These are phyloP conservation scores for Heliothis virescens DNA, from an alignment of 1,140 invertebrate genomes.

Conservation along the genomic window DNA sequence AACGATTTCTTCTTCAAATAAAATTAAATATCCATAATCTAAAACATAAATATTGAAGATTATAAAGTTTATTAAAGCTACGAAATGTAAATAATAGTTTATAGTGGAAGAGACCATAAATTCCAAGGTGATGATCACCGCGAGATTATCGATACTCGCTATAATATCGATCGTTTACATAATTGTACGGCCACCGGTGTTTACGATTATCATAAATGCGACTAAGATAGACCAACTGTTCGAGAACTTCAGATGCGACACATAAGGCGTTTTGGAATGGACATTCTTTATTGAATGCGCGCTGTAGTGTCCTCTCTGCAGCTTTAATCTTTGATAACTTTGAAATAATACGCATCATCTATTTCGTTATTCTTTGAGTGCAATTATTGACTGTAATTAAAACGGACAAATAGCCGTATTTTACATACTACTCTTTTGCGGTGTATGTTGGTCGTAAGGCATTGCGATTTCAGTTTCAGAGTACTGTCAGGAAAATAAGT, in stretches of 20 bases:
- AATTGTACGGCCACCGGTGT: constrained; percentile 16
- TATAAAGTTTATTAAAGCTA: constrained; percentile 26
- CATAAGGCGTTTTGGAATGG: too few species aligned
- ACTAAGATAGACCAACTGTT: neutral
- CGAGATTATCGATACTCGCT: constrained; percentile 30
- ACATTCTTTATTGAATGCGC: too few species aligned
- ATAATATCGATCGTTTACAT: constrained; percentile 32
- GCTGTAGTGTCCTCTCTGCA: too few species aligned
- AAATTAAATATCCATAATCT: constrained; percentile 32
- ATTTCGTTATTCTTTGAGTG: too few species aligned
- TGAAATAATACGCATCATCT: too few species aligned
- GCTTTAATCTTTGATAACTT: too few species aligned
- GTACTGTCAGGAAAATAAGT: too few species aligned
- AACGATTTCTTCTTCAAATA: neutral
- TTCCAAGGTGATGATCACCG: constrained; percentile 10
- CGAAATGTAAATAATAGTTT: constrained; percentile 42
- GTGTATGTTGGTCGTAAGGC: too few species aligned
- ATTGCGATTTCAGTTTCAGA: too few species aligned
- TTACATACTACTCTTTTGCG: too few species aligned
- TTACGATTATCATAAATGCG: neutral
- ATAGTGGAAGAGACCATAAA: constrained; percentile 20
- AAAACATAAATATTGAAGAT: constrained; percentile 26
- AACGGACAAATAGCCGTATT: too few species aligned
- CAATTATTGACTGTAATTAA: too few species aligned
- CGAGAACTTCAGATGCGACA: neutral